Evolutionary conservation across 2,113 vertebrate species (phyloP).

Genomic region (Myiagra hebetior): DNA sequence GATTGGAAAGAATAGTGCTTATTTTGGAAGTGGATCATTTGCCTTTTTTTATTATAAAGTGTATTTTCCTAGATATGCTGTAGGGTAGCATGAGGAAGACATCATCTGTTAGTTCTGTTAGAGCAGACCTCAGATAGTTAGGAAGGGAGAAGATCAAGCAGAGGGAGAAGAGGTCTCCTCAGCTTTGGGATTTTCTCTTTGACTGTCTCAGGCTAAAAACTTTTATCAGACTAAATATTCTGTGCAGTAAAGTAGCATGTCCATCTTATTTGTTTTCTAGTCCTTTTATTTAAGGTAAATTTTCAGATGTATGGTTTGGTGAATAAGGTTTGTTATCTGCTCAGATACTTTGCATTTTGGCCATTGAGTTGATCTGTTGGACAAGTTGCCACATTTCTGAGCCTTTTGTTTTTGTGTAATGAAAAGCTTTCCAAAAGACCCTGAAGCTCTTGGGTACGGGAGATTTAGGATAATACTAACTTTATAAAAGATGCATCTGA

Average conservation of each 20-base stretch:
- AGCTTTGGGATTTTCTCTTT: neutral
- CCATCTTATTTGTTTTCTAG: neutral
- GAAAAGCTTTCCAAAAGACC: neutral
- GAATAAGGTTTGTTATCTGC: neutral
- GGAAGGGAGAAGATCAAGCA: neutral
- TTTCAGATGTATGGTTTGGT: neutral
- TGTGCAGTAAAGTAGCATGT: neutral
- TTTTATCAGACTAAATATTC: neutral
- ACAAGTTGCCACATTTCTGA: neutral
- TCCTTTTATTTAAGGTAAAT: neutral
- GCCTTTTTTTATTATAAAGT: neutral
- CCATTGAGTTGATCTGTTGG: neutral
- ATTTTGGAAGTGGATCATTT: neutral
- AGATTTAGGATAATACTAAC: neutral
- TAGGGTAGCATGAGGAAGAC: neutral
- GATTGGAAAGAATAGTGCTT: neutral
- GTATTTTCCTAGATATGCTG: neutral
- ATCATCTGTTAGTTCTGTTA: neutral
- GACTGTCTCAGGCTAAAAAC: neutral
- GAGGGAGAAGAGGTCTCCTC: neutral
- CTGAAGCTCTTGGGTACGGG: neutral
- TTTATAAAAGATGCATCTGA: fast-evolving
- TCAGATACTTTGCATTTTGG: neutral
- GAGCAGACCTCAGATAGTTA: neutral
- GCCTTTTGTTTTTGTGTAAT: neutral